Conservation (phyloP, 2,113 vertebrate species). For the Amphiprion percula region DNA sequence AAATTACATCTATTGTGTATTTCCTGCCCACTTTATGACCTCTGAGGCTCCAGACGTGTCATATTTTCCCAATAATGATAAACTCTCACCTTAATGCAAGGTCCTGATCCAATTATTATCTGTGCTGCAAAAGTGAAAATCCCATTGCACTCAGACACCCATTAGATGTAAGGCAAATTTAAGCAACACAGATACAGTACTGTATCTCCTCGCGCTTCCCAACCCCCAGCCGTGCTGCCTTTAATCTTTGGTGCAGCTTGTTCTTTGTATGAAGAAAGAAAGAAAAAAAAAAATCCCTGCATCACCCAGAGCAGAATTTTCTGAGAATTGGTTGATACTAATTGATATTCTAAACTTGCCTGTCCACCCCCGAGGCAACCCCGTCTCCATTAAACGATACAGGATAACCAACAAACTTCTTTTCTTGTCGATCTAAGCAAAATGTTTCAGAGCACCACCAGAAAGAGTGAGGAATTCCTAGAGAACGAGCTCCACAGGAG, state of each 20-base stretch:
- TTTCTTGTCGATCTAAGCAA: conserved; percentile 79
- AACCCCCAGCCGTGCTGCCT: conserved; percentile 17
- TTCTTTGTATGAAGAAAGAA: conserved; percentile 27
- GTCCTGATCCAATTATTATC: too few relatives aligned
- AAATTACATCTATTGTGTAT: not conserved
- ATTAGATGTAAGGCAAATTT: conserved; percentile 16
- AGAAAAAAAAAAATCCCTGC: conserved; percentile 30
- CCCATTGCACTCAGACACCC: not conserved
- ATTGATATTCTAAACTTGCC: conserved; percentile 83
- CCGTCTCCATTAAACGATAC: conserved; percentile 71
- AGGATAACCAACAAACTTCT: conserved; percentile 68
- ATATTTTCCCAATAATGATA: not conserved
- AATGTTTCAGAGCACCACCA: conserved; percentile 43
- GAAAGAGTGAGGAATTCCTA: conserved; percentile 48
- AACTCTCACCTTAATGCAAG: too few relatives aligned
- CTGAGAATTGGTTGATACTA: conserved; percentile 70
- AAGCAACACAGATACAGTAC: not conserved
- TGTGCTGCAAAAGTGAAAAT: not conserved
- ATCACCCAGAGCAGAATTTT: conserved; percentile 51
- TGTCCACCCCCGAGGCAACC: conserved; percentile 66
- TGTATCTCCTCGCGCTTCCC: conserved; percentile 10
- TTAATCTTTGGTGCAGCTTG: conserved; percentile 56
- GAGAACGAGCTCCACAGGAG: conserved; percentile 30
- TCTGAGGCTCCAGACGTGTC: too few relatives aligned
- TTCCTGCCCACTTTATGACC: not conserved